phyloP scores from a whole-genome alignment of 2,113 vertebrate genomes.

The Lepus europaeus region DNA sequence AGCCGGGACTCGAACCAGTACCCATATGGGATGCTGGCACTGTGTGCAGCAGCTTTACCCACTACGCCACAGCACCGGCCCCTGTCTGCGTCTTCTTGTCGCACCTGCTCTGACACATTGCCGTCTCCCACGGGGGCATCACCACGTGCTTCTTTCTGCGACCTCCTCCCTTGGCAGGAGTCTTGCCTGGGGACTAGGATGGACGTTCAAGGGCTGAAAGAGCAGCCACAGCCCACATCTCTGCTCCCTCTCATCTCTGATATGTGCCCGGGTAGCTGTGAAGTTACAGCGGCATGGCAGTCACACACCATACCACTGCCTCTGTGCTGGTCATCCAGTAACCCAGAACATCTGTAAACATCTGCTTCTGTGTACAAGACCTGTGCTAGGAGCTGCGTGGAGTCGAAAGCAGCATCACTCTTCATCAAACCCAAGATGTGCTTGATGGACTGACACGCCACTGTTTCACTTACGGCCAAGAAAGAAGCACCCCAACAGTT shows the following conservation, averaged over 20 bases:
- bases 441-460: background rate
- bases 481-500: background rate
- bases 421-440: background rate
- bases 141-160: background rate
- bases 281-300: no score
- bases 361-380: accelerated
- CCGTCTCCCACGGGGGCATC: accelerated
- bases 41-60: no score
- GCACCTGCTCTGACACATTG: background rate
- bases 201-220: background rate
- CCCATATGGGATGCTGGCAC: no score
- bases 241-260: accelerated
- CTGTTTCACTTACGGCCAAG: background rate
- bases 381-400: background rate
- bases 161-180: accelerated
- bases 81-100: background rate
- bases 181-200: background rate
- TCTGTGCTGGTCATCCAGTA: background rate
- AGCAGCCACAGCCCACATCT: background rate
- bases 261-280: accelerated
- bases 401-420: background rate
- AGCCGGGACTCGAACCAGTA: no score
- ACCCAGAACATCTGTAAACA: no score
- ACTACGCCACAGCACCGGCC: no score
- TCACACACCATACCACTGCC: background rate